Evolutionary conservation across 2,113 vertebrate species (phyloP), one percentile per base, ranked within the genome.

Genomic region (Silurus asotus): DNA sequence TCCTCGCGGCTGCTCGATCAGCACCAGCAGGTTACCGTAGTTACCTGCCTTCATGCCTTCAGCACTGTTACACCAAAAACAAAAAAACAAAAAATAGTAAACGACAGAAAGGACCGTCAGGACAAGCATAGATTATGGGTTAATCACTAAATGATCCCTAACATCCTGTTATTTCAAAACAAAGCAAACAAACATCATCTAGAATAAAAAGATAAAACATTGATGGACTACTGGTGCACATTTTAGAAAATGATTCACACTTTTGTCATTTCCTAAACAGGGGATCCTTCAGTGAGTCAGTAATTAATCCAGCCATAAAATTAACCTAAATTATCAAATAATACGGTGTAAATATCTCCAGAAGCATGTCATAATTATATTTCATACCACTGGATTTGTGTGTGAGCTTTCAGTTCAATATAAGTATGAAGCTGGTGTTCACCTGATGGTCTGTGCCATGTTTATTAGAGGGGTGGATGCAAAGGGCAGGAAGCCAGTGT

Each of bases 31-130:
- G 92, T 95, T 98, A 58, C 98, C 98, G 13, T 97, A 99, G 86
- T 97, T 97, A 64, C 98, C 98, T 6, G 98, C 97, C 86, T 97
- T 98, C 98, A 99, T 99, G 4, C 98, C 97, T 90, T 99, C 98
- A 49, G 97, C 96, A 89, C 98, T 99, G 91, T 51, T 81, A 91
- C 82, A 14, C 8, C 92, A 14, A 62, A 10, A 59, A 37, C 2
- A 37, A 37, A 59, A 37, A 37, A 37, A 37, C 1, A 25, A 51
- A 56, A 23, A 1, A 23, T 0, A 37, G 3, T 37, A 56, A 55
- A 45, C 1, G 7, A 28, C 10, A 67, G 4, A 28, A 28, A 67
- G 20, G 23, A 74, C 14, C 0, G 25, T 23, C 61, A 51, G 23
- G 37, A 45, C 8, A 13, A 53, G 28, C 25, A 13, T 23, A 67